A percentile compares a stretch with the other conserved stretches of the same genome.
These are phyloP conservation scores for Chaetodon trifascialis DNA, from an alignment of 2,113 vertebrate species.

Conservation along the genomic window DNA sequence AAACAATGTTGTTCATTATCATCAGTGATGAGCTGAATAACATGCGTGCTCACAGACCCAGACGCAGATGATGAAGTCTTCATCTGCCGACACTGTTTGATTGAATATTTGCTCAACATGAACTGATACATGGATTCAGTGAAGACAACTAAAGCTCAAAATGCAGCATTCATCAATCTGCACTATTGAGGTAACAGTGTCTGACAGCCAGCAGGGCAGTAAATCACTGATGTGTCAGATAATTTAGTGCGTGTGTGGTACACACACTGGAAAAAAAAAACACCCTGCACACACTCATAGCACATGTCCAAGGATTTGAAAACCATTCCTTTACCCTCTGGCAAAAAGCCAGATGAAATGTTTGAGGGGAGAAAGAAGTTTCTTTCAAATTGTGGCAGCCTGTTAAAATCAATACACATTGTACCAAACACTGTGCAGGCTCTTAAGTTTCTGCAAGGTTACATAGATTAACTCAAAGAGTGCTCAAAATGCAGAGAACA, in stretches of 20 bases:
- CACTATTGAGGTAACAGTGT: neutral
- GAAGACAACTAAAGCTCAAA: neutral
- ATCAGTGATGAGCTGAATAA: neutral
- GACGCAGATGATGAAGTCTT: neutral
- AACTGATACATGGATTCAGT: neutral
- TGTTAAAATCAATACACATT: neutral
- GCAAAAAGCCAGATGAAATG: neutral
- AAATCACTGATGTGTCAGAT: neutral
- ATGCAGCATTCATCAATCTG: neutral
- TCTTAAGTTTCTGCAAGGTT: neutral
- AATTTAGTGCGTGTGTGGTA: neutral
- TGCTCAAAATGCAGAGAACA: neutral
- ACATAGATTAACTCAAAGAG: neutral
- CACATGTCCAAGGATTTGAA: neutral
- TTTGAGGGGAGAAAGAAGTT: neutral
- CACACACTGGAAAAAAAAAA: neutral
- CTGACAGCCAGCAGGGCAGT: neutral
- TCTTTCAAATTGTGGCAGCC: neutral
- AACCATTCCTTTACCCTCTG: neutral
- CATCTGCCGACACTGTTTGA: neutral
- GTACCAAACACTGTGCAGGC: neutral
- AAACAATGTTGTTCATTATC: neutral
- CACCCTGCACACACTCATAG: neutral
- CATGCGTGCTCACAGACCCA: neutral
- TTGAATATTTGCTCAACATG: neutral